A percentile compares a stretch with the other conserved stretches of the same genome.
Conservation (phyloP, 2,888 invertebrate species). For the Drosophila cyrtoloma region DNA sequence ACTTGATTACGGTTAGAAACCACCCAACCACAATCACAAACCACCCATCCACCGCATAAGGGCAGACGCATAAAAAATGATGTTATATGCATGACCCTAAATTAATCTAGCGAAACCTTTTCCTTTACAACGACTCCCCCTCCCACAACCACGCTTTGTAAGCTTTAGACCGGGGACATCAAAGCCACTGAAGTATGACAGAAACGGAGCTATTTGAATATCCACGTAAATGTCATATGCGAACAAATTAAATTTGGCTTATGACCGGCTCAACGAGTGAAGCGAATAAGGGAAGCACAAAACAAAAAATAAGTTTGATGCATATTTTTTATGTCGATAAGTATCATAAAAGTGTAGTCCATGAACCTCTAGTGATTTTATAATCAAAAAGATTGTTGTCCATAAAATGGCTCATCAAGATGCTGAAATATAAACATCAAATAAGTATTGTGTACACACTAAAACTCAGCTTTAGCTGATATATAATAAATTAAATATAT, state of each 20-base stretch:
- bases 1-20: conserved; percentile 68
- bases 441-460: neutral
- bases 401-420: conserved; percentile 35
- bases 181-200: conserved; percentile 78
- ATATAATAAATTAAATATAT: neutral
- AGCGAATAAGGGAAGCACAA: conserved; percentile 7
- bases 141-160: neutral
- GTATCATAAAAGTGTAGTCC: conserved; percentile 39
- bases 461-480: neutral
- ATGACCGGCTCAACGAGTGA: conserved; percentile 51
- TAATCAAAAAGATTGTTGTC: conserved; percentile 19
- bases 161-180: conserved; percentile 48
- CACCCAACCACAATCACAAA: conserved; percentile 17
- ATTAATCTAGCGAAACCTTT: conserved; percentile 83
- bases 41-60: conserved; percentile 21
- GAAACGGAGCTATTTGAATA: conserved; percentile 80
- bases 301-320: conserved; percentile 21
- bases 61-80: conserved; percentile 71
- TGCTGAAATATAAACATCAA: conserved; percentile 13
- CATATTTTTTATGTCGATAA: conserved; percentile 41
- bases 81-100: conserved; percentile 83
- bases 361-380: conserved; percentile 28
- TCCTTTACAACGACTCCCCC: conserved; percentile 28
- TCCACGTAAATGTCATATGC: conserved; percentile 73
- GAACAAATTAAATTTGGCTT: conserved; percentile 80